Conservation (phyloP, 2,888 invertebrate genomes). For the Furcula furcula region DNA sequence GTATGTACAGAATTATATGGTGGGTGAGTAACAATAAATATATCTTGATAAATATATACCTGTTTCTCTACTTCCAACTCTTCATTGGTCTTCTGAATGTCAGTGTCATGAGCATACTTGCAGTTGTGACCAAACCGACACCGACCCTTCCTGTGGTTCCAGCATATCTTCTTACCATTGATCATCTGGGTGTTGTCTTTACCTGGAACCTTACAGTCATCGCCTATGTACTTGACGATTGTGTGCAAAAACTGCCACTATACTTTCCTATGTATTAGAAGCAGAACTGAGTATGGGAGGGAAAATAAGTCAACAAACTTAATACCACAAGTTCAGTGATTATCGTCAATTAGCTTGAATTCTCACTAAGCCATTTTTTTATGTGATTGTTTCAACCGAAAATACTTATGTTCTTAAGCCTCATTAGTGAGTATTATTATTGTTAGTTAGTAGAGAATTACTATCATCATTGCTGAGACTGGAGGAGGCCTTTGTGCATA, state of each 20-base stretch:
- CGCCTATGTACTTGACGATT: slow-evolving; percentile 82
- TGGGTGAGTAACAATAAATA: slow-evolving; percentile 1
- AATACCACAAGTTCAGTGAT: too few species aligned
- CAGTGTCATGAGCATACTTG: slow-evolving; percentile 95
- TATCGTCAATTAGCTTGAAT: too few species aligned
- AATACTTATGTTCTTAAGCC: too few species aligned
- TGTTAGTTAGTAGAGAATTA: too few species aligned
- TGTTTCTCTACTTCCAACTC: slow-evolving; percentile 82
- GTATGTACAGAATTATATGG: too few species aligned
- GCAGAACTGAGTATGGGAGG: too few species aligned
- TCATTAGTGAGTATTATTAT: too few species aligned
- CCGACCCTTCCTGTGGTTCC: slow-evolving; percentile 94
- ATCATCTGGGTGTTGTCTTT: slow-evolving; percentile 89
- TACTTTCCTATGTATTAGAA: slow-evolving; percentile 39
- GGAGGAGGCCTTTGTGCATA: too few species aligned
- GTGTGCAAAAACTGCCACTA: slow-evolving; percentile 60
- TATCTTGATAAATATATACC: slow-evolving; percentile 34
- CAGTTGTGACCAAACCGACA: slow-evolving; percentile 96
- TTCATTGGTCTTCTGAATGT: slow-evolving; percentile 85
- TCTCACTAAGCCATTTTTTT: too few species aligned
- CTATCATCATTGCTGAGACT: too few species aligned
- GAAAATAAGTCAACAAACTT: too few species aligned
- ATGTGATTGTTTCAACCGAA: too few species aligned
- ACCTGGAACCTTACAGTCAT: slow-evolving; percentile 83
- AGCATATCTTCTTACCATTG: slow-evolving; percentile 94